Evolutionary conservation across 2,797 vertebrate genomes (phyloP), one percentile per base, ranked within the genome.

Genomic region (Falco peregrinus): DNA sequence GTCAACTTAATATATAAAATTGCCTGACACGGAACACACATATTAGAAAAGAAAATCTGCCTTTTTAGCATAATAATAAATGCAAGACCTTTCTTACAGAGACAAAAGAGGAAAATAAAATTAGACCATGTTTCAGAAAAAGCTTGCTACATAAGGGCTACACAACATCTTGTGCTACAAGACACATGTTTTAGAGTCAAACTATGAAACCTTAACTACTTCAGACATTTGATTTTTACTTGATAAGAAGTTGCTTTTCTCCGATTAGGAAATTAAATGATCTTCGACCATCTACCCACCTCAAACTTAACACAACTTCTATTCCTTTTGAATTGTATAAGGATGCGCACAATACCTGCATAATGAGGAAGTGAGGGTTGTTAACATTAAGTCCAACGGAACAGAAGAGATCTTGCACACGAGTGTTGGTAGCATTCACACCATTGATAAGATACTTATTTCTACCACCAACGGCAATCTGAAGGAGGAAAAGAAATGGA

Each of bases 311-410:
- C 9, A 19, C 37, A 77, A 70, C 14, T 67, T 53, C 29, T 63
- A 8, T 29, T 87, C 11, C 54, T 67, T 57, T 10, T 17, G 20
- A 9, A 71, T 77, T 84, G 86, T 53, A 82, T 48, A 74, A 95
- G 50, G 41, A 89, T 39, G 43, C 21, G 61, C 12, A 74, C 41
- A 67, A 91, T 97, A 99, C 99, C 99, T 99, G 99, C 99, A 99
- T 99, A 91, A 99, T 99, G 56, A 99, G 99, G 95, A 99, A 99
- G 93, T 99, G 99, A 67, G 99, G 99, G 91, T 99, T 99, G 97
- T 99, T 99, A 94, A 99, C 99, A 41, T 99, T 99, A 93, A 99
- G 98, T 37, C 99, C 99, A 60, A 99, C 84, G 0, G 99, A 99
- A 96, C 99, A 99, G 97, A 99, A 99, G 51, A 99, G 98, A 97